A percentile compares a stretch with the other conserved stretches of the same genome.
These are phyloP conservation scores for Apogon hyalosoma DNA, from an alignment of 2,797 vertebrate species.

Conservation along the genomic window DNA sequence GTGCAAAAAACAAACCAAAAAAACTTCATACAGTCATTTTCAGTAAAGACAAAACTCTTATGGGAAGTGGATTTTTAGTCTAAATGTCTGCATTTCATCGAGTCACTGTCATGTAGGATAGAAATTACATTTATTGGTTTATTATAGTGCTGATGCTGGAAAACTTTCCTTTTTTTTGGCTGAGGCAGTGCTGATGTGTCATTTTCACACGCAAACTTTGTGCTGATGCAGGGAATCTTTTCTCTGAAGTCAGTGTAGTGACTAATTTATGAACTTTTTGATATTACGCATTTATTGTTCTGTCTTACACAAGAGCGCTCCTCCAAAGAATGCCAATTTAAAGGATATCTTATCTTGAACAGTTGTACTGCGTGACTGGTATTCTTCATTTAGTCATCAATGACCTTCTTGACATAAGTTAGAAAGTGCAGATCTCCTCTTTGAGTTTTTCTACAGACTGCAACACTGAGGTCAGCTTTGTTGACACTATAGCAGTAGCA, in stretches of 20 bases:
- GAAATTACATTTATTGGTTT: slow-evolving; percentile 66
- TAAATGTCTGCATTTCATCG: no score
- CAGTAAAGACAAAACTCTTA: no score
- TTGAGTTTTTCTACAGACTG: no score
- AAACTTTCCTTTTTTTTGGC: slow-evolving; percentile 21
- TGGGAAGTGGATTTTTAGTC: no score
- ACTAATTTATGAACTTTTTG: slow-evolving; percentile 13
- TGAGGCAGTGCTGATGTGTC: slow-evolving; percentile 62
- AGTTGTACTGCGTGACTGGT: background rate
- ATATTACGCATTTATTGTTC: slow-evolving; percentile 6
- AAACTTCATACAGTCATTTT: no score
- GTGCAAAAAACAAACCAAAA: no score
- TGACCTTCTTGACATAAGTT: no score
- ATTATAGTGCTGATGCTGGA: slow-evolving; percentile 62
- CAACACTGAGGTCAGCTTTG: background rate
- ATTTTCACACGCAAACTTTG: slow-evolving; percentile 32
- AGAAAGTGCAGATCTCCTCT: background rate
- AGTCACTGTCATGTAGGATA: background rate
- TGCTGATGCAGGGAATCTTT: slow-evolving; percentile 47
- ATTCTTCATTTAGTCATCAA: background rate
- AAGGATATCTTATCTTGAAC: slow-evolving; percentile 1
- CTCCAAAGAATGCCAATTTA: background rate
- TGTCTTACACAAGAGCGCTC: background rate
- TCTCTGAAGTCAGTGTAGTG: slow-evolving; percentile 14
- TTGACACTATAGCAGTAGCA: background rate